Evolutionary conservation across 2,888 invertebrate genomes (phyloP).

Genomic region (Adela reaumurella): DNA sequence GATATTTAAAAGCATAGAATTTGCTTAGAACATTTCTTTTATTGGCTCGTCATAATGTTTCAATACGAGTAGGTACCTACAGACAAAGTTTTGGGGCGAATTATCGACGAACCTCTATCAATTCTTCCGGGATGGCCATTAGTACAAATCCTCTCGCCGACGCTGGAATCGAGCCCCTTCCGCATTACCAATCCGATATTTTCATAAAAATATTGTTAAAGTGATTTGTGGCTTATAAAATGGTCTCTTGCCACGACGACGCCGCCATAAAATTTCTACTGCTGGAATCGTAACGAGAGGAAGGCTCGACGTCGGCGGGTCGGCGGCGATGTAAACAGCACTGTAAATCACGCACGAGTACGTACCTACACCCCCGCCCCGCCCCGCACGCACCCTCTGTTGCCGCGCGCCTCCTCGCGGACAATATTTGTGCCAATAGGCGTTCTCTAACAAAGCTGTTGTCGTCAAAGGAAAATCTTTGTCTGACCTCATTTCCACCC

Average conservation of each 20-base stretch:
- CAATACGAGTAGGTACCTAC: too few relatives aligned
- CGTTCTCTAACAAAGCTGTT: conserved; percentile 48
- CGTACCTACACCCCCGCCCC: conserved; percentile 4
- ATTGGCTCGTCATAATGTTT: too few relatives aligned
- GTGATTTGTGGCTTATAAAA: conserved; percentile 38
- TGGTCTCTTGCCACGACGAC: conserved; percentile 33
- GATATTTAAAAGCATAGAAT: too few relatives aligned
- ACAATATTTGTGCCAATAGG: conserved; percentile 54
- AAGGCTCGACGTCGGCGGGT: conserved; percentile 7
- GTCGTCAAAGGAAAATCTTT: conserved; percentile 41
- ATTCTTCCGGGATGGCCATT: too few relatives aligned
- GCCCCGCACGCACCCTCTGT: background rate
- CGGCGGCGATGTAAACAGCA: conserved; percentile 47
- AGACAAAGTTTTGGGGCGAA: too few relatives aligned
- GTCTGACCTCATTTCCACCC: conserved; percentile 41
- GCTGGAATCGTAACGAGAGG: background rate
- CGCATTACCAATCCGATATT: conserved; percentile 14
- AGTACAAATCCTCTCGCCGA: background rate
- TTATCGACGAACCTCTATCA: too few relatives aligned
- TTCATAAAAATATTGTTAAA: conserved; percentile 33
- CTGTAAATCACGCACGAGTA: conserved; percentile 46
- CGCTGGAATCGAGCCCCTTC: background rate
- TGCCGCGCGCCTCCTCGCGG: conserved; percentile 33
- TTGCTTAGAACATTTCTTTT: too few relatives aligned
- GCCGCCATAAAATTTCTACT: conserved; percentile 27